Conservation (phyloP, 2,888 invertebrate species). For the Monopis laevigella region DNA sequence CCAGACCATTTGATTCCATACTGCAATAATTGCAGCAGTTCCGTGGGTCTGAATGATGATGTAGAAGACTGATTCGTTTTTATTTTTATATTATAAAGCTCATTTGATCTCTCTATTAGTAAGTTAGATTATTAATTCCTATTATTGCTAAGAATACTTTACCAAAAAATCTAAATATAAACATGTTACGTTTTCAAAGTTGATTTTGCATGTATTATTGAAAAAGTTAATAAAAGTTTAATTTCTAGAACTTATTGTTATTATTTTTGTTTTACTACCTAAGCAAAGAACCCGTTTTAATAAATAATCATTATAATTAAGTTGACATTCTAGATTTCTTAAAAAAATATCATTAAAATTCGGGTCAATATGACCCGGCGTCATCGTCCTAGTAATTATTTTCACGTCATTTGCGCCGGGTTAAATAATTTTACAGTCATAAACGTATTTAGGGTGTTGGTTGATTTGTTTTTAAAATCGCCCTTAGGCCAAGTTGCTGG, state of each 20-base stretch:
- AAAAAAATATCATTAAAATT: constrained; percentile 13
- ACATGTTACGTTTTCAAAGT: constrained; percentile 15
- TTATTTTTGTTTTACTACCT: constrained; percentile 10
- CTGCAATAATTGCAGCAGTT: constrained; percentile 13
- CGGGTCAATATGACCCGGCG: constrained; percentile 16
- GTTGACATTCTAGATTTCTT: constrained; percentile 5
- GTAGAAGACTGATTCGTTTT: constrained; percentile 12
- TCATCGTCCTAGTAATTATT: constrained; percentile 16
- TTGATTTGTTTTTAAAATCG: too few relatives aligned
- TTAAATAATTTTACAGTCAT: background rate
- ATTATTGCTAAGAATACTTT: constrained; percentile 16
- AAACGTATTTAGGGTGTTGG: too few relatives aligned
- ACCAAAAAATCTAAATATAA: constrained; percentile 15
- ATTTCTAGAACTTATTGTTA: constrained; percentile 12
- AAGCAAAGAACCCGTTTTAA: constrained; percentile 12
- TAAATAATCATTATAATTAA: constrained; percentile 8
- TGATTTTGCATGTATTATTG: constrained; percentile 14
- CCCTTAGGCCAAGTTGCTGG: too few relatives aligned
- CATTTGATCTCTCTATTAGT: constrained; percentile 15
- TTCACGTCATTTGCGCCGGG: constrained; percentile 16
- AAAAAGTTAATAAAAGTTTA: constrained; percentile 14
- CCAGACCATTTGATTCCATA: constrained; percentile 14
- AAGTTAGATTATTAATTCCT: constrained; percentile 17
- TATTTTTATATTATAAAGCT: constrained; percentile 15
- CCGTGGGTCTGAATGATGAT: constrained; percentile 12